These are phyloP conservation scores for Micromesistius poutassou DNA, from an alignment of 2,797 vertebrate genomes.

Conservation along the genomic window DNA sequence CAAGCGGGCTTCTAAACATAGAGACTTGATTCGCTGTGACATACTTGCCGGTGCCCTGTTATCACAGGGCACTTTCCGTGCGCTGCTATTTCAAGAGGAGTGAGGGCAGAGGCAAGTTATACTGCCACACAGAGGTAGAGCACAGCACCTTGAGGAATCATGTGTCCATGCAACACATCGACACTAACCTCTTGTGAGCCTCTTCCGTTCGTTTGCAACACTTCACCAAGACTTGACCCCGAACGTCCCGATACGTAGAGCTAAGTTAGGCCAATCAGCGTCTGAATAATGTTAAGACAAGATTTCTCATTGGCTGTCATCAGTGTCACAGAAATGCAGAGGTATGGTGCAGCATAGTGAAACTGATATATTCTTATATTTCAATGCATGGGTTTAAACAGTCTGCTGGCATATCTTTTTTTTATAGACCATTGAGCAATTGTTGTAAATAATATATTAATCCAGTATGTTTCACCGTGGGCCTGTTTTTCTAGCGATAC, in stretches of 20 bases:
- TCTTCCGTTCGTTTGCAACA: no score
- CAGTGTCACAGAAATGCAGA: neutral
- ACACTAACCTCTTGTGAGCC: neutral
- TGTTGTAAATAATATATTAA: neutral
- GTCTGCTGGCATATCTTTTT: neutral
- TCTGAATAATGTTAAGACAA: neutral
- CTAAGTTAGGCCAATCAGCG: no score
- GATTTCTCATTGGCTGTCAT: neutral
- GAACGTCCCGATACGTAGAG: no score
- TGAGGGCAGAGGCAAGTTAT: neutral
- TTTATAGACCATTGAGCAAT: neutral
- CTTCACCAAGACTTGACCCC: no score
- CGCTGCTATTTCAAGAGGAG: slow-evolving; percentile 42
- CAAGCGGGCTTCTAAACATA: slow-evolving; percentile 65
- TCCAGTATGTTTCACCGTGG: no score
- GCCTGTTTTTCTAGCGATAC: neutral
- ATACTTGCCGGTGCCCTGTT: slow-evolving; percentile 49
- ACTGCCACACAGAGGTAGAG: neutral
- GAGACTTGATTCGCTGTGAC: slow-evolving; percentile 46
- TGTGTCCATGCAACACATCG: neutral
- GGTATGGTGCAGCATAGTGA: no score
- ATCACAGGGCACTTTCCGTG: slow-evolving; percentile 56
- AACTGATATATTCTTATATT: neutral
- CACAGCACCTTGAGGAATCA: neutral
- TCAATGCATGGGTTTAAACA: neutral